Conservation (phyloP, 2,888 invertebrate species). For the Ametastegia equiseti region DNA sequence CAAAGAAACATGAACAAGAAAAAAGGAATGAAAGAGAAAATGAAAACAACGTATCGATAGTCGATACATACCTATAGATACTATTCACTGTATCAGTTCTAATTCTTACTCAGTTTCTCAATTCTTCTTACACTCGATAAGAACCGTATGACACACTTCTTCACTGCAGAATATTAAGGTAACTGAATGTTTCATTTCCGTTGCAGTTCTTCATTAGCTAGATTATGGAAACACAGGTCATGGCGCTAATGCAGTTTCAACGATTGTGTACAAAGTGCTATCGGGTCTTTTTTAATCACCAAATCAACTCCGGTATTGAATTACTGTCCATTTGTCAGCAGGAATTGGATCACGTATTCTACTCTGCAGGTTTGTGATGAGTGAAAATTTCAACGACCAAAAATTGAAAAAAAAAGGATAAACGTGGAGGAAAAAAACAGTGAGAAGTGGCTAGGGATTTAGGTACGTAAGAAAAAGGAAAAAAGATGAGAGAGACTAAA, state of each 20-base stretch:
- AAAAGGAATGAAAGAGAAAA: background rate
- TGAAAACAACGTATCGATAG: background rate
- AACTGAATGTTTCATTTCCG: no score
- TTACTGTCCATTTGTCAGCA: background rate
- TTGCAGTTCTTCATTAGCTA: background rate
- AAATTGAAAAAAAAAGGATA: background rate
- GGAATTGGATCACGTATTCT: no score
- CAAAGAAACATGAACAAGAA: background rate
- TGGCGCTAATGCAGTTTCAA: conserved; percentile 25
- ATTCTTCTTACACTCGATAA: background rate
- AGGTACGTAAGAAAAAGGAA: background rate
- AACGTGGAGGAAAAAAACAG: background rate
- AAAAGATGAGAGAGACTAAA: background rate
- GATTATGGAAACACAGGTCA: background rate
- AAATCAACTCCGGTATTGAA: background rate
- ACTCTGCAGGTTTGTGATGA: no score
- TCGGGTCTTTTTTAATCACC: background rate
- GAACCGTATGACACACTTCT: no score
- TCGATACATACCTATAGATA: background rate
- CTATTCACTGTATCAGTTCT: background rate
- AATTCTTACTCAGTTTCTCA: background rate
- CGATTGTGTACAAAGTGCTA: background rate
- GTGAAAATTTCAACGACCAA: no score
- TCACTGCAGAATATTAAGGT: no score
- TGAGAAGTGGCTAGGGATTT: background rate